phyloP scores from a whole-genome alignment of 2,888 invertebrate species.

The Drosophila gaucha region DNA sequence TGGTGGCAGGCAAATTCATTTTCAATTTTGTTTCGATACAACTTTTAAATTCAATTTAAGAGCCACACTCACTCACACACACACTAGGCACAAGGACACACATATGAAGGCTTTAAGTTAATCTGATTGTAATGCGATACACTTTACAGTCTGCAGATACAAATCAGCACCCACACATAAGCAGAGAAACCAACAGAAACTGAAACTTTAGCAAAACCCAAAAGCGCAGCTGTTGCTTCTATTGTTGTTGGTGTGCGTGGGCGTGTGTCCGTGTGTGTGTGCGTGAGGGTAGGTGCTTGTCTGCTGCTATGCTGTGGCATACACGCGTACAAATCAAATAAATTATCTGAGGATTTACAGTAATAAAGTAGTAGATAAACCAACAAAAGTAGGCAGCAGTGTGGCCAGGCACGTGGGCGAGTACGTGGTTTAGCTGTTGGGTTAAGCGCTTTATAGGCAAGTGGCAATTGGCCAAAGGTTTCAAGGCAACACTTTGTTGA shows the following conservation, averaged over 20 bases:
- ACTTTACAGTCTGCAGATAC: conserved; percentile 75
- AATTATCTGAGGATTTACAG: conserved; percentile 77
- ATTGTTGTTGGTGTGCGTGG: conserved; percentile 27
- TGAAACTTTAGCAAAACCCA: conserved; percentile 38
- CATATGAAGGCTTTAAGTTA: conserved; percentile 69
- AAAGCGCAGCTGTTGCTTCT: conserved; percentile 71
- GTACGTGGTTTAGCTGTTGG: conserved; percentile 26
- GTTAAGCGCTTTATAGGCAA: conserved; percentile 18
- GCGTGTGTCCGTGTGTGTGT: conserved; percentile 16
- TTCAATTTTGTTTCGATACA: conserved; percentile 71
- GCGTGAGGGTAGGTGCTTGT: conserved; percentile 6
- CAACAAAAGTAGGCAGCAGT: conserved; percentile 60
- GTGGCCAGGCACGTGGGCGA: conserved; percentile 52
- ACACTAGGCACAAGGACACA: conserved; percentile 8
- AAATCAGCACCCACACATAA: conserved; percentile 72
- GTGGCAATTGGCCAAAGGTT: conserved; percentile 31
- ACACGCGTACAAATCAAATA: conserved; percentile 77
- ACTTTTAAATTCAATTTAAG: conserved; percentile 72
- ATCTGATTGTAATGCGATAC: conserved; percentile 78
- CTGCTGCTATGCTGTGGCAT: conserved; percentile 35
- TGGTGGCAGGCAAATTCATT: conserved; percentile 57
- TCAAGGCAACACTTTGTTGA: conserved; percentile 9
- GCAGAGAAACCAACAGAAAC: conserved; percentile 39
- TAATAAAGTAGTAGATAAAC: conserved; percentile 77
- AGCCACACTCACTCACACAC: conserved; percentile 14